Evolutionary conservation across 2,113 vertebrate genomes (phyloP), one percentile per base, ranked within the genome.

Genomic region (Pomatorhinus ruficollis): DNA sequence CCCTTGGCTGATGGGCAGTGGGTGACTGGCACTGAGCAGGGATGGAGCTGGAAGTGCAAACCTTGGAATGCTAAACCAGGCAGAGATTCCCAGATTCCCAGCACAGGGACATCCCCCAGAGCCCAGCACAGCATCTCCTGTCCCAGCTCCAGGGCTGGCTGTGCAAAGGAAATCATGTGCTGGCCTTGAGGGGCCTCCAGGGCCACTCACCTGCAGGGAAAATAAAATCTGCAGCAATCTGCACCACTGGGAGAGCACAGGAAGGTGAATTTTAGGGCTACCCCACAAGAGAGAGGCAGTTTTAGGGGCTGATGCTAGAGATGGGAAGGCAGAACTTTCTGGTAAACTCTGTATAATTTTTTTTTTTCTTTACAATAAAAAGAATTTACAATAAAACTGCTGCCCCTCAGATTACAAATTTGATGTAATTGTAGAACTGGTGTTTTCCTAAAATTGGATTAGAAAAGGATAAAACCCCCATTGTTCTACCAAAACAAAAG

Each of bases 311-410:
- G 90, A 63, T 66, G 59, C 63, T 90, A 39, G 92, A 93, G 57
- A 84, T 56, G 94, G 82, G 96, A 65, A 97, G 80, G 83, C 60
- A 64, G 92, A 96, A 92, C 37, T 80, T 96, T 94, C 87, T 92
- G 90, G 97, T 97, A 96, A 97, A 97, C 86, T 97, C 94, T 92
- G 69, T 97, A 81, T 94, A 90, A 94, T 96, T 89, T 95, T 96
- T 39, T 84, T 89, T 47, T 95, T 93, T 88, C 71, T 98, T 97
- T 97, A 97, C 95, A 97, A 97, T 97, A 96, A 90, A 95, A 97
- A 97, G 83, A 95, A 92, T 96, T 97, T 90, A 87, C 88, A 97
- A 95, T 95, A 89, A 87, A 96, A 96, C 44, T 95, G 87, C 92
- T 91, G 91, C 87, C 93, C 96, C 76, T 96, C 93, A 37, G 95